phyloP scores from a whole-genome alignment of 2,113 vertebrate species.

The Aphyosemion australe region DNA sequence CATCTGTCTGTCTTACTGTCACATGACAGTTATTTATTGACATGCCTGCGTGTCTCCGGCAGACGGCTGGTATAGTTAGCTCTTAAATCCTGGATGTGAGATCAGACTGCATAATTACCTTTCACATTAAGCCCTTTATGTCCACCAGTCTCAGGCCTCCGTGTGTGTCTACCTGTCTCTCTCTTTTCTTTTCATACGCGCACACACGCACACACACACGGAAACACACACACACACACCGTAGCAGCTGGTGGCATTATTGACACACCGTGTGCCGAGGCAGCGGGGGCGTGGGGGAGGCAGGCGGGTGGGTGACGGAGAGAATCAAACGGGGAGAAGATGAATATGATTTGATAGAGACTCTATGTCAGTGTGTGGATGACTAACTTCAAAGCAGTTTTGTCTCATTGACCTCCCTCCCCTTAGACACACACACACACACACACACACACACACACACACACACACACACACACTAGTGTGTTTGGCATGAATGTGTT shows the following conservation, averaged over 20 bases:
- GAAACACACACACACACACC: not conserved
- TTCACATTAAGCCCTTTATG: slow-evolving; percentile 78
- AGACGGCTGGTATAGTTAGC: slow-evolving; percentile 73
- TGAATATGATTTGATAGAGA: slow-evolving; percentile 63
- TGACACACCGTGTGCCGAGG: slow-evolving; percentile 61
- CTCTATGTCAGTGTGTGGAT: slow-evolving; percentile 45
- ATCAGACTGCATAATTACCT: slow-evolving; percentile 83
- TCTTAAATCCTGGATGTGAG: slow-evolving; percentile 81
- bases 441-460: slow-evolving; percentile 24
- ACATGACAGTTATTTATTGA: slow-evolving; percentile 67
- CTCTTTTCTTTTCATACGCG: not conserved
- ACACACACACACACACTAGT: slow-evolving; percentile 27
- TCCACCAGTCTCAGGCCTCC: slow-evolving; percentile 68
- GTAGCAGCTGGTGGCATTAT: slow-evolving; percentile 79
- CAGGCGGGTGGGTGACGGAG: too few relatives aligned
- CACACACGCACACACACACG: not conserved
- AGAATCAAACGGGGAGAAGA: slow-evolving; percentile 54
- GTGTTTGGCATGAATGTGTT: slow-evolving; percentile 52
- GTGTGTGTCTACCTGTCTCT: slow-evolving; percentile 4
- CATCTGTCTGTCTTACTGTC: slow-evolving; percentile 53
- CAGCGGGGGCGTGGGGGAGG: slow-evolving; percentile 33
- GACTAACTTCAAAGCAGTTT: slow-evolving; percentile 42
- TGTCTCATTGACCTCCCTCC: slow-evolving; percentile 32
- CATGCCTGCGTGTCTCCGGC: slow-evolving; percentile 58
- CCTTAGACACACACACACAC: not conserved